These are phyloP conservation scores for Neolamprologus kungweensis DNA, from an alignment of 2,113 vertebrate genomes.

Conservation along the genomic window DNA sequence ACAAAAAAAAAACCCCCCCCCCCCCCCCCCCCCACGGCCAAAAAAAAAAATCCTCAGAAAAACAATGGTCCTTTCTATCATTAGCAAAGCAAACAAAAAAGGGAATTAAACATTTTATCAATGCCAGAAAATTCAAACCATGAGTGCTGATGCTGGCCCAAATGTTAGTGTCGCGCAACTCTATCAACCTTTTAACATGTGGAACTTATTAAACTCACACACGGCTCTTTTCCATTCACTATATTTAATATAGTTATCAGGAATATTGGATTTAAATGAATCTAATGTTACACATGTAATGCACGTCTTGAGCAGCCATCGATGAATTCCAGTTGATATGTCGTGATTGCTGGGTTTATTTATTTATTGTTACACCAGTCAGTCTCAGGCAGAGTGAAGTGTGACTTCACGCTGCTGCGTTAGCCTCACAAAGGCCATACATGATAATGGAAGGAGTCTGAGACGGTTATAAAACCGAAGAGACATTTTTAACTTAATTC, in stretches of 20 bases:
- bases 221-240: neutral
- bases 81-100: neutral
- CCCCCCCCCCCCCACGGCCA: neutral
- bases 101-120: neutral
- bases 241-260: neutral
- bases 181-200: neutral
- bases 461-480: neutral
- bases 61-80: neutral
- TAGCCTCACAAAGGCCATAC: neutral
- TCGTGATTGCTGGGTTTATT: neutral
- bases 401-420: neutral
- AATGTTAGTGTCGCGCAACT: neutral
- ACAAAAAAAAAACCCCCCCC: too few species aligned
- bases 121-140: neutral
- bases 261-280: neutral
- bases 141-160: neutral
- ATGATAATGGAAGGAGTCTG: neutral
- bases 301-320: neutral
- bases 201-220: neutral
- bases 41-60: neutral
- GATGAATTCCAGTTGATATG: neutral
- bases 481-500: constrained; percentile 12
- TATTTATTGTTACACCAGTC: neutral
- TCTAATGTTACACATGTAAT: neutral
- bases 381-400: neutral